Percentiles rank a stretch among this genome's conserved stretches.
Evolutionary conservation across 2,888 invertebrate species (phyloP).

Genomic region (Thymelicus sylvestris): DNA sequence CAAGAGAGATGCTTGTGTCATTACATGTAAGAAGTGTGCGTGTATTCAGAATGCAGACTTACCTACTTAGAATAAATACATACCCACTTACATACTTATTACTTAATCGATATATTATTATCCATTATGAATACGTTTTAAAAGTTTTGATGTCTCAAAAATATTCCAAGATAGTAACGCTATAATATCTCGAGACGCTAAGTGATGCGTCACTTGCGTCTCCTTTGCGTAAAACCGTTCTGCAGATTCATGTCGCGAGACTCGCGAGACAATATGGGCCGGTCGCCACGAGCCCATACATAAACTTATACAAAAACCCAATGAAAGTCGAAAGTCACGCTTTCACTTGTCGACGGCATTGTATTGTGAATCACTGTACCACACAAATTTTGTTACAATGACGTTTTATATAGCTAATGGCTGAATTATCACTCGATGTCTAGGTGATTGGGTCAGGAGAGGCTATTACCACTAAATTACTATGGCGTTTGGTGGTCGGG

Average conservation of each 20-base stretch:
- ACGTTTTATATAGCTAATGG: conserved; percentile 54
- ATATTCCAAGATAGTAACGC: too few relatives aligned
- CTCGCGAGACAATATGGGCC: conserved; percentile 80
- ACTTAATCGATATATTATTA: too few relatives aligned
- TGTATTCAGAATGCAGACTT: too few relatives aligned
- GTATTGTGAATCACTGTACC: conserved; percentile 59
- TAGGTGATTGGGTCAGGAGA: conserved; percentile 51
- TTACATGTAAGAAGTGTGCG: too few relatives aligned
- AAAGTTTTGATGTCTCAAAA: too few relatives aligned
- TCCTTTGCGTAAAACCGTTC: conserved; percentile 57
- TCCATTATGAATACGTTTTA: too few relatives aligned
- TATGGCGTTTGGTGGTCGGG: conserved; percentile 38
- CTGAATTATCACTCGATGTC: conserved; percentile 54
- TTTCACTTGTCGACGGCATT: conserved; percentile 80
- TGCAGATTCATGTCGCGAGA: conserved; percentile 74
- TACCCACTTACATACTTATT: too few relatives aligned
- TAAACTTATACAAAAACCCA: conserved; percentile 79
- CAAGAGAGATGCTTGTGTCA: too few relatives aligned
- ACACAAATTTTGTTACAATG: conserved; percentile 67
- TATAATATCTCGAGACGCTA: too few relatives aligned
- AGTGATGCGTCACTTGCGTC: not conserved
- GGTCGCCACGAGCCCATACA: conserved; percentile 70
- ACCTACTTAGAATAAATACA: too few relatives aligned
- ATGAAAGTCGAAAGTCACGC: conserved; percentile 83
- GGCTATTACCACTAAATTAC: conserved; percentile 49